Conservation (phyloP, 2,888 invertebrate species). For the Sipha maydis region DNA sequence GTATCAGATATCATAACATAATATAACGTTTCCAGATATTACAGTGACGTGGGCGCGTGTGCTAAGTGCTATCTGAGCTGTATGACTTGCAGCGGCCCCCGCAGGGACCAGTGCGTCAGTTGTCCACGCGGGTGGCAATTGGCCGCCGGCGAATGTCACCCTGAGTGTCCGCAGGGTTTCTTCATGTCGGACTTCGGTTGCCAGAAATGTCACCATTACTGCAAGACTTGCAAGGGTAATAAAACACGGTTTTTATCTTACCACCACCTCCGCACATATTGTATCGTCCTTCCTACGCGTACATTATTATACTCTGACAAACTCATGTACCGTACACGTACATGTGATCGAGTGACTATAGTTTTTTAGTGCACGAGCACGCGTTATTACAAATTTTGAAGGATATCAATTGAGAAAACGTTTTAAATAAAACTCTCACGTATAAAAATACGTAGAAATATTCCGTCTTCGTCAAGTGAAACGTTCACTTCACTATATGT, state of each 20-base stretch:
- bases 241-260: slow-evolving; percentile 64
- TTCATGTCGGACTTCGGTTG: slow-evolving; percentile 85
- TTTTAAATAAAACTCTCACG: no score
- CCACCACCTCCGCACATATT: background rate
- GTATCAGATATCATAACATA: background rate
- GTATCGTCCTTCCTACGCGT: no score
- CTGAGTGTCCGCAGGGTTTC: slow-evolving; percentile 87
- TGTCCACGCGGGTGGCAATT: slow-evolving; percentile 84
- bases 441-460: no score
- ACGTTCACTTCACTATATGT: no score
- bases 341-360: no score
- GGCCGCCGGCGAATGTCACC: slow-evolving; percentile 85
- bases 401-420: no score
- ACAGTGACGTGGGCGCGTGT: slow-evolving; percentile 85
- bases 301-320: no score
- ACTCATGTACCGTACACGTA: no score
- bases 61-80: slow-evolving; percentile 86
- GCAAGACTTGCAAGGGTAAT: slow-evolving; percentile 86
- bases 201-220: slow-evolving; percentile 88
- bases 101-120: slow-evolving; percentile 84
- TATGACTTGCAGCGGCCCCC: slow-evolving; percentile 85
- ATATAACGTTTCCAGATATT: slow-evolving; percentile 74
- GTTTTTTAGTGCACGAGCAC: no score
- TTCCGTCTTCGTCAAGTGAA: no score
- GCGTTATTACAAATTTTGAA: no score